These are phyloP conservation scores for Corbicula japonica DNA, from an alignment of 2,888 invertebrate genomes.

Conservation along the genomic window DNA sequence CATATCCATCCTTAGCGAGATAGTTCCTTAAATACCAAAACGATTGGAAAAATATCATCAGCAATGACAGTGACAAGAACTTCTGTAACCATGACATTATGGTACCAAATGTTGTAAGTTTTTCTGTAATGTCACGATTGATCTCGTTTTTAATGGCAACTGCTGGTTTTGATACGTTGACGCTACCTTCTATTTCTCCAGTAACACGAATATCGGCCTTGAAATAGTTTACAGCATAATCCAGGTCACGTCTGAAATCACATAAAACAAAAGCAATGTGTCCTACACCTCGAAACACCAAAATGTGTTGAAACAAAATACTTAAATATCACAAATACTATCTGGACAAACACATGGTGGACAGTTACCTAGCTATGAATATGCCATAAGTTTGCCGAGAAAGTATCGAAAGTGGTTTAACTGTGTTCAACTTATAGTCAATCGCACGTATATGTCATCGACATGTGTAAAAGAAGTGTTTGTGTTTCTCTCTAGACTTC, in stretches of 20 bases:
- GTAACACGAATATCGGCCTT: constrained; percentile 54
- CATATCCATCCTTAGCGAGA: constrained; percentile 77
- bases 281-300: too few relatives aligned
- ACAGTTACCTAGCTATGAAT: too few relatives aligned
- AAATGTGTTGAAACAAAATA: background rate
- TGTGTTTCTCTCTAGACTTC: too few relatives aligned
- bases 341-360: too few relatives aligned
- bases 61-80: constrained; percentile 58
- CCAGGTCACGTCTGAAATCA: constrained; percentile 26
- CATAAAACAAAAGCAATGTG: background rate
- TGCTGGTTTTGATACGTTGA: constrained; percentile 53
- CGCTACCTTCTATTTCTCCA: constrained; percentile 33
- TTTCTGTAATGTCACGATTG: constrained; percentile 55
- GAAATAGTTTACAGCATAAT: constrained; percentile 43
- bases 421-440: too few relatives aligned
- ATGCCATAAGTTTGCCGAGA: too few relatives aligned
- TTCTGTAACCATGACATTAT: constrained; percentile 50
- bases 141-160: constrained; percentile 58
- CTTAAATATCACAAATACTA: background rate
- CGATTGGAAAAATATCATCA: constrained; percentile 66
- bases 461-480: too few relatives aligned
- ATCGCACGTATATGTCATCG: too few relatives aligned
- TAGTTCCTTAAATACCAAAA: constrained; percentile 71
- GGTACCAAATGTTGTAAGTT: constrained; percentile 31
- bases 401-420: too few relatives aligned